Evolutionary conservation across 2,797 vertebrate genomes (phyloP).

Genomic region (Poecilia picta): DNA sequence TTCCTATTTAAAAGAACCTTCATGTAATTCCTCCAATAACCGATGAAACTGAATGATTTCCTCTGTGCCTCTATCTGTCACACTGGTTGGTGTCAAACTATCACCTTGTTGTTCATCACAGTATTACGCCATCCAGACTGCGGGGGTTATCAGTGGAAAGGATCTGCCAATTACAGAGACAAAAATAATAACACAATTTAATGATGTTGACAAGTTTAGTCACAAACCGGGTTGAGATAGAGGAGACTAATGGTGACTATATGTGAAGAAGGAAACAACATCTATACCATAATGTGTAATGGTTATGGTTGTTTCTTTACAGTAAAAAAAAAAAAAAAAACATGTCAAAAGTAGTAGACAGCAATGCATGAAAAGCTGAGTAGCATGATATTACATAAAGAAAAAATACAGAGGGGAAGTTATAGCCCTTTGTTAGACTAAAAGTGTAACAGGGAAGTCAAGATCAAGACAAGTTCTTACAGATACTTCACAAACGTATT

Average conservation of each 20-base stretch:
- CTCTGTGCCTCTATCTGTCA: background rate
- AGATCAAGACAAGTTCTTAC: background rate
- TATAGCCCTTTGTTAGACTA: background rate
- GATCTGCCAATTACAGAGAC: background rate
- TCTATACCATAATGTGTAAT: background rate
- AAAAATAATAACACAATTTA: background rate
- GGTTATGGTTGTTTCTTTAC: background rate
- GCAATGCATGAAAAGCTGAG: background rate
- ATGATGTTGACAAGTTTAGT: background rate
- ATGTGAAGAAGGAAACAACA: background rate
- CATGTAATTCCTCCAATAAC: background rate
- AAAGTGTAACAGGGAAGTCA: background rate
- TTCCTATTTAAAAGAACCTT: background rate
- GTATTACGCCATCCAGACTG: background rate
- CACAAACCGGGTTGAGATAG: background rate
- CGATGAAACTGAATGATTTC: slow-evolving; percentile 6
- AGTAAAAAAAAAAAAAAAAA: background rate
- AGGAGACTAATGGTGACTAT: background rate
- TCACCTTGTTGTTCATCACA: background rate
- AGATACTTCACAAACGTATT: background rate
- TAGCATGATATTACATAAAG: background rate
- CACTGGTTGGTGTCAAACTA: background rate
- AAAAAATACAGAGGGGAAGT: background rate
- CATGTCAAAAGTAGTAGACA: background rate
- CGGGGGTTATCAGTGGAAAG: background rate